phyloP scores from a whole-genome alignment of 2,113 vertebrate genomes.

The Steatornis caripensis region DNA sequence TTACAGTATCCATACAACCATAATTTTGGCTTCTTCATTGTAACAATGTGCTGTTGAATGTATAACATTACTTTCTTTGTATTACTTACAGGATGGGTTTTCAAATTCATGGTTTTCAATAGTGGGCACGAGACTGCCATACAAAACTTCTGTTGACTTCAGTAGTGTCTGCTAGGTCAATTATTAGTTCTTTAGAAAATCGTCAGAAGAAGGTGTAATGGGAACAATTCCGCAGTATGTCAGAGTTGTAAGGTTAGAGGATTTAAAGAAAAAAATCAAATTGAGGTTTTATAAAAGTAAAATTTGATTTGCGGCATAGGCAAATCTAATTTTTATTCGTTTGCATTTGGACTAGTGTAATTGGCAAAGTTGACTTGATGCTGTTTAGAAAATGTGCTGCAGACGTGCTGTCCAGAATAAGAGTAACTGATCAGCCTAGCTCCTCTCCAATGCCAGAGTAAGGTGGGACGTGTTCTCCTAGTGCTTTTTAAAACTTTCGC shows the following conservation, averaged over 20 bases:
- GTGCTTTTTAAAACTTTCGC: neutral
- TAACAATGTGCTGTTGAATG: neutral
- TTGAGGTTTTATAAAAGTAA: neutral
- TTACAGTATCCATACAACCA: neutral
- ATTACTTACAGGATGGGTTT: neutral
- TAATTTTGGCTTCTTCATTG: neutral
- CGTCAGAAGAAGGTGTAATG: neutral
- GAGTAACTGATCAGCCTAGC: neutral
- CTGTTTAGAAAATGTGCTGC: neutral
- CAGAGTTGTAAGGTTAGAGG: neutral
- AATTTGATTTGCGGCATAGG: neutral
- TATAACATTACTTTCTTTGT: neutral
- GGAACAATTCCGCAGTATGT: neutral
- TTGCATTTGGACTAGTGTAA: neutral
- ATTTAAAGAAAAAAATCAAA: neutral
- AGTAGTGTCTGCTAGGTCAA: neutral
- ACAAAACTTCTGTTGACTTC: neutral
- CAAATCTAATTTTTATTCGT: neutral
- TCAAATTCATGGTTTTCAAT: neutral
- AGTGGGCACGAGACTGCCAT: neutral
- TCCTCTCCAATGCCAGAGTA: neutral
- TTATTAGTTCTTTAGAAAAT: neutral
- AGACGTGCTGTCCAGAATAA: neutral
- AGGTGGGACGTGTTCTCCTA: neutral
- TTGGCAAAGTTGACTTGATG: neutral